Percentiles rank a stretch among this genome's conserved stretches.
These are phyloP conservation scores for Archaeoteleia sp. DNA, from an alignment of 2,888 invertebrate genomes.

Conservation along the genomic window DNA sequence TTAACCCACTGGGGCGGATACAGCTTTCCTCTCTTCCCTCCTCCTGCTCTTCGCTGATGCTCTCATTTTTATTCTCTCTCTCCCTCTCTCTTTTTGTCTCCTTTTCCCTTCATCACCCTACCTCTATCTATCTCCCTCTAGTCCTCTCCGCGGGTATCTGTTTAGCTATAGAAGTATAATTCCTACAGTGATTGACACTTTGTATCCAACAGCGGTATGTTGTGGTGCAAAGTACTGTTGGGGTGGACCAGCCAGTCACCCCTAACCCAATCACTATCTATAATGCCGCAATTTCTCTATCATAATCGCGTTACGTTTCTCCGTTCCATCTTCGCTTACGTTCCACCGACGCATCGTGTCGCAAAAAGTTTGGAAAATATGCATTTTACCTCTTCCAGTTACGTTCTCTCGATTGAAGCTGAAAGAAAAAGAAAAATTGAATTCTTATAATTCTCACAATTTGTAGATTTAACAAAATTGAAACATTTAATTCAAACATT, in stretches of 20 bases:
- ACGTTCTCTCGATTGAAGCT: too few species aligned
- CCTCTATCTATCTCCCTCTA: conserved; percentile 21
- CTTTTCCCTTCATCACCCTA: conserved; percentile 7
- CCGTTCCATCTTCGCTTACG: conserved; percentile 54
- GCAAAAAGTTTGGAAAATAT: conserved; percentile 20
- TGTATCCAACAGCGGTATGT: conserved; percentile 67
- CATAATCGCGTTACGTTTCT: conserved; percentile 70
- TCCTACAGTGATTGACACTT: conserved; percentile 70
- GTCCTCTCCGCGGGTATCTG: conserved; percentile 46
- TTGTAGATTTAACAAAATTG: too few species aligned
- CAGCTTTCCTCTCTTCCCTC: conserved; percentile 18
- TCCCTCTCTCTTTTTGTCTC: conserved; percentile 6
- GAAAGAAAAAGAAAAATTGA: too few species aligned
- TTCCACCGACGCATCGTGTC: conserved; percentile 22
- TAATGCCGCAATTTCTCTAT: conserved; percentile 74
- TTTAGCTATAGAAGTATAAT: conserved; percentile 48
- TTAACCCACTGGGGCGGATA: conserved; percentile 33
- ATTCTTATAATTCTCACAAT: too few species aligned
- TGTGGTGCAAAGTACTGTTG: conserved; percentile 58
- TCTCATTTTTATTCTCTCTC: not conserved
- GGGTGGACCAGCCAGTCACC: conserved; percentile 63
- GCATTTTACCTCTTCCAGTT: conserved; percentile 4
- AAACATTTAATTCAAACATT: too few species aligned
- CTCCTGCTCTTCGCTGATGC: not conserved
- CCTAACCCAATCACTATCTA: conserved; percentile 73